phyloP scores from a whole-genome alignment of 2,113 vertebrate genomes.

The Aphelocoma coerulescens region DNA sequence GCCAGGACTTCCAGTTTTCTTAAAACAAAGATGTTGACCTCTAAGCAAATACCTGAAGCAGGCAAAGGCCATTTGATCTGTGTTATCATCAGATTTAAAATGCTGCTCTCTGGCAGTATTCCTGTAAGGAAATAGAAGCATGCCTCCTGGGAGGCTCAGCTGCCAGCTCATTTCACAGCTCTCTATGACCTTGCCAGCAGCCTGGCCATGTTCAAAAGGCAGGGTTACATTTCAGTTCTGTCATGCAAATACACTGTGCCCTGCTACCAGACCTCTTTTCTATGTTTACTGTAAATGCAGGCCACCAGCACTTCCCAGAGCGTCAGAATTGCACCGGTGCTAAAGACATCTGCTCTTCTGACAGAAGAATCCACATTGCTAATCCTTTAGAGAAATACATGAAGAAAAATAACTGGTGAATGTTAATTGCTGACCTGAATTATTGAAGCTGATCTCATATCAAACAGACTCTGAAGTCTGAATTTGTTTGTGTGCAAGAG shows the following conservation, averaged over 20 bases:
- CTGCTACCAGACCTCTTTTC: neutral
- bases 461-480: neutral
- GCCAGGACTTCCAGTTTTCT: neutral
- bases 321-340: conserved; percentile 21
- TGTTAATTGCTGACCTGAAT: conserved; percentile 24
- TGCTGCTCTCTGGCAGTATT: neutral
- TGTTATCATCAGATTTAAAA: neutral
- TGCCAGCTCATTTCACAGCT: neutral
- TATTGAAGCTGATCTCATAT: neutral
- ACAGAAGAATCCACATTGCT: neutral
- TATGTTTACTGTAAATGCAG: conserved; percentile 68
- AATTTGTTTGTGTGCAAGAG: neutral
- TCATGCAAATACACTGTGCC: neutral
- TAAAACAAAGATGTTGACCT: neutral
- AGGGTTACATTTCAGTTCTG: neutral
- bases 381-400: neutral
- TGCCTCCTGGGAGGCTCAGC: neutral
- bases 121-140: neutral
- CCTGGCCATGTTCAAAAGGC: conserved; percentile 44
- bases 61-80: neutral
- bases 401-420: neutral
- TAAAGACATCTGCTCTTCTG: neutral
- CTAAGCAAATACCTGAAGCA: neutral
- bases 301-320: neutral
- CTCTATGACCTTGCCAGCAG: neutral